Base-by-base conservation (phyloP, 2,888 invertebrate genomes). In the Caradrina kadenii region DNA sequence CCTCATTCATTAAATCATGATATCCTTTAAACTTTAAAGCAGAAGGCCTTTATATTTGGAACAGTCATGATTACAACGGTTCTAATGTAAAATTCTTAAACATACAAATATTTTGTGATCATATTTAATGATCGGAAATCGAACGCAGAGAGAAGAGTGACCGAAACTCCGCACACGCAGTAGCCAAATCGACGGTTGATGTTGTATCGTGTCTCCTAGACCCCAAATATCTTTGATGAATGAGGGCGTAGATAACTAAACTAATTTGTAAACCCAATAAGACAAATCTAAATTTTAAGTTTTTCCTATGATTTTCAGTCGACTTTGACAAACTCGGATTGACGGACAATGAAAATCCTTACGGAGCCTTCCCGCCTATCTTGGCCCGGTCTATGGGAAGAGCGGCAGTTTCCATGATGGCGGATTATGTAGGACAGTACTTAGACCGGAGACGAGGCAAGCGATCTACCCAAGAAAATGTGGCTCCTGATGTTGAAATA, bases 301-400 rank as follows among this genome's bases (percentile, higher is more conserved):
- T 35, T 58, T 0, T 54, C 19, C 55, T 31, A 45, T 50, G 5
- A 45, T 22, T 91, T 90, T 49, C 95, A 98, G 98, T 98, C 91
- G 98, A 98, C 88, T 98, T 98, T 89, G 98, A 98, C 92, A 98
- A 98, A 90, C 93, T 98, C 79, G 98, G 98, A 17, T 91, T 98
- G 83, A 98, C 98, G n/a, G 98, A 98, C 89, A 98, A 98, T 89
- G 98, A 98, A 89, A 98, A 98, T 93, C 98, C 98, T 0, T 97
- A 98, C 87, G 98, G 98, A 19, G 97, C 97, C 55, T 91, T 98
- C 67, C 98, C 98, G 0, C 97, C 98, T 0, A 94, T 98, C 6
- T 96, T 98, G 80, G 97, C 97, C 1, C 94, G 98, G 75, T 97
- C 98, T 6, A 97, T 98, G 96, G 97, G 98, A 6, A 96, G 97